Evolutionary conservation across 2,113 vertebrate species (phyloP), one percentile per base, ranked within the genome.

Genomic region (Pseudopodoces humilis): DNA sequence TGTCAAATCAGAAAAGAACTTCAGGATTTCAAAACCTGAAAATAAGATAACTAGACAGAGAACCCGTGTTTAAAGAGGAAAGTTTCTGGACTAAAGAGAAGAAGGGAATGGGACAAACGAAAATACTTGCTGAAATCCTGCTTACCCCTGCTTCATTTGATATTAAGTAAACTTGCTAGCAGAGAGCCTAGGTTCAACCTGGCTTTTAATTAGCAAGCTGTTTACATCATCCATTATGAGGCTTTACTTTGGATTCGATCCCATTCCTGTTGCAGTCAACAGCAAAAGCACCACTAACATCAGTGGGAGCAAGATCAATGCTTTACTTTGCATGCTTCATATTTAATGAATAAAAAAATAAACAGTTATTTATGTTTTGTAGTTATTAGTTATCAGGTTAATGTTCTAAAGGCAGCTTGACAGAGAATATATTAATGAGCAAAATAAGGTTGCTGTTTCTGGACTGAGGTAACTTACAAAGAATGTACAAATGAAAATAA

Each of bases 401-500:
- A 97, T 97, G 97, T 83, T 92, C 97, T 97, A 96, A 96, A 97
- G 95, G 94, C 94, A 97, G 95, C 88, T 97, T 97, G 95, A 97
- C 94, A 96, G 86, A 86, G 91, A 96, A 92, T 92, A 95, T 96
- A 98, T 98, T 97, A 98, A 98, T 97, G 94, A 97, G 97, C 78
- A 97, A 92, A 98, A 98, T 97, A 98, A 97, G 96, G 97, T 97
- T 97, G 88, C 95, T 95, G 94, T 96, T 97, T 97, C 96, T 98
- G 92, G 96, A 94, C 95, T 97, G 97, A 98, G 97, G 97, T 97
- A 97, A 97, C 94, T 97, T 98, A 96, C 96, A 98, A 97, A 98
- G 97, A 97, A 98, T 97, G 92, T 96, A 97, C 94, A 97, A 97
- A 98, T 96, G 96, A 98, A 98, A 98, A 97, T 96, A 97, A 97